Conservation (phyloP, 2,113 vertebrate genomes). For the Phoxinus phoxinus region DNA sequence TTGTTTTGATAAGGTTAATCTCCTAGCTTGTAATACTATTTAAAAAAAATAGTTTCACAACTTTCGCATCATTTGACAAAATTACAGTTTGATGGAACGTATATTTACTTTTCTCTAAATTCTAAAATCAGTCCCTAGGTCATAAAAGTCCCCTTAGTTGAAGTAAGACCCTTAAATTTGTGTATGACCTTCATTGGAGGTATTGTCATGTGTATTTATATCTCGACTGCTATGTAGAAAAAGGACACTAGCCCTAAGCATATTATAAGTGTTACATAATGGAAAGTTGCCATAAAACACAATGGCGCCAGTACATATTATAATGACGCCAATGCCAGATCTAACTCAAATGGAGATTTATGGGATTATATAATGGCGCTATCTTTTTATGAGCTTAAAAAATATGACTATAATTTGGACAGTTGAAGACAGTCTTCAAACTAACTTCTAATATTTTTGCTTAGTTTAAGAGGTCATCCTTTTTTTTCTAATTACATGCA, state of each 20-base stretch:
- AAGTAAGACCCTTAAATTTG: slow-evolving; percentile 48
- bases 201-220: slow-evolving; percentile 60
- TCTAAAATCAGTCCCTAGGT: neutral
- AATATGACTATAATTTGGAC: neutral
- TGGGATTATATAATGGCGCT: neutral
- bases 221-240: slow-evolving; percentile 27
- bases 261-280: slow-evolving; percentile 33
- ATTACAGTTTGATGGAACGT: no score
- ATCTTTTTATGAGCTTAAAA: neutral
- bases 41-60: no score
- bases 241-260: slow-evolving; percentile 15
- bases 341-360: neutral
- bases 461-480: neutral
- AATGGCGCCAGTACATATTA: neutral
- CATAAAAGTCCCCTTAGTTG: neutral
- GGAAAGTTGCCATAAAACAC: neutral
- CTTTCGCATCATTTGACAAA: no score
- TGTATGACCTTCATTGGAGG: slow-evolving; percentile 18
- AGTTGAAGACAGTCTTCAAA: no score
- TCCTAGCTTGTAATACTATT: no score
- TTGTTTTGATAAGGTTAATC: no score
- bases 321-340: neutral
- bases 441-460: neutral
- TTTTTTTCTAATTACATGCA: no score
- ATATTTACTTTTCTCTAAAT: no score